These are phyloP conservation scores for Terrapene triunguis DNA, from an alignment of 2,113 vertebrate species.

Conservation along the genomic window DNA sequence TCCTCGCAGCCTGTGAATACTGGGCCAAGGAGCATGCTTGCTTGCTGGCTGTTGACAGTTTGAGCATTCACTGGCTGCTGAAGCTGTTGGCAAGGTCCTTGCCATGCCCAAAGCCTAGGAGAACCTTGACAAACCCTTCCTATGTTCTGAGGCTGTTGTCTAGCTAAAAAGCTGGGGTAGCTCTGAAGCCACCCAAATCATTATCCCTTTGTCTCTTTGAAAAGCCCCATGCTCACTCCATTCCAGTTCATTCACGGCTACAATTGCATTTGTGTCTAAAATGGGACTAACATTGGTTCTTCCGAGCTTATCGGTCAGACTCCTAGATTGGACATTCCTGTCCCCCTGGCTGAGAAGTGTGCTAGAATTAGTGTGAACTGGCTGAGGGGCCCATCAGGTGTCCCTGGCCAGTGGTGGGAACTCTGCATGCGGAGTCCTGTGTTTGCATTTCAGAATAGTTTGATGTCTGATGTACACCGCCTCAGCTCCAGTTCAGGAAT, in stretches of 20 bases:
- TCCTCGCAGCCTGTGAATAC: too few relatives aligned
- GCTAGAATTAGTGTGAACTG: background rate
- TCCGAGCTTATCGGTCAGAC: rapidly evolving
- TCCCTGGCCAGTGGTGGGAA: background rate
- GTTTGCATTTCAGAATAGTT: background rate
- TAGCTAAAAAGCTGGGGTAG: background rate
- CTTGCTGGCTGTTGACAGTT: too few relatives aligned
- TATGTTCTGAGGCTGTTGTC: too few relatives aligned
- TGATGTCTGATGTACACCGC: background rate
- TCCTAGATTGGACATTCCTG: background rate
- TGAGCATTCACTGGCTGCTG: too few relatives aligned
- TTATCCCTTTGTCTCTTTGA: rapidly evolving
- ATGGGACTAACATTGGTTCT: background rate
- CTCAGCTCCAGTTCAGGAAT: background rate
- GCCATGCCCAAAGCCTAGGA: too few relatives aligned
- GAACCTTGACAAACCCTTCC: too few relatives aligned
- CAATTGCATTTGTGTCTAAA: background rate
- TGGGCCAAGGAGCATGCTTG: too few relatives aligned
- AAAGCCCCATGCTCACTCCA: background rate
- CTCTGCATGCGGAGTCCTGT: background rate
- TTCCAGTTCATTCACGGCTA: background rate
- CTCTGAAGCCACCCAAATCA: background rate
- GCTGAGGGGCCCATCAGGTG: background rate
- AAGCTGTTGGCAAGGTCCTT: too few relatives aligned
- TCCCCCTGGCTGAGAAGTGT: background rate